phyloP scores from a whole-genome alignment of 2,797 vertebrate species.

The Mergus octosetaceus region DNA sequence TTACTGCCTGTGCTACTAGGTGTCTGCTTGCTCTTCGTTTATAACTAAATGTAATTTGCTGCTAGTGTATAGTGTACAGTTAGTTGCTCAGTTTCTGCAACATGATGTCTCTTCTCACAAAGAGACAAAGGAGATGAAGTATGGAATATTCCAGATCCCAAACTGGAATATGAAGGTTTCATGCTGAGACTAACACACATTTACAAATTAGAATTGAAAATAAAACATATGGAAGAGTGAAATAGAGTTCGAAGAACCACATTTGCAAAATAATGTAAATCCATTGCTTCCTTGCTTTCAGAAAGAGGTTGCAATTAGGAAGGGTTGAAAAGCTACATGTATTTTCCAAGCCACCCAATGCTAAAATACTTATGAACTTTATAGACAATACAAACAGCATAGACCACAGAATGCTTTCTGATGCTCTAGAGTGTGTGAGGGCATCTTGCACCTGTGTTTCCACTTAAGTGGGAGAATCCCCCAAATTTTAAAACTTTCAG shows the following conservation, averaged over 20 bases:
- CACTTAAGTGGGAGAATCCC: background rate
- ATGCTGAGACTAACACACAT: background rate
- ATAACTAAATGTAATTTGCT: background rate
- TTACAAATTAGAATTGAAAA: background rate
- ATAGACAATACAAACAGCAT: background rate
- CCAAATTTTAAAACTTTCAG: background rate
- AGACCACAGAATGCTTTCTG: background rate
- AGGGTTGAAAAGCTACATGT: background rate
- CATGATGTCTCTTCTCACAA: background rate
- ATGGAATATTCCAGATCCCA: background rate
- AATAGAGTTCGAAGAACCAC: background rate
- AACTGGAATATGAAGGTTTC: background rate
- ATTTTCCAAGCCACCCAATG: background rate
- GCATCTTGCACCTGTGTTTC: background rate
- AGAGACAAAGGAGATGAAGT: background rate
- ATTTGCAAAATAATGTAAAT: fast-evolving
- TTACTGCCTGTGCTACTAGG: background rate
- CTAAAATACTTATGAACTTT: background rate
- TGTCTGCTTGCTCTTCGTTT: background rate
- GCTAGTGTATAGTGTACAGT: too few species aligned
- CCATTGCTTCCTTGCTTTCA: background rate
- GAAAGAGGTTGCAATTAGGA: background rate
- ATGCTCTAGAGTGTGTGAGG: background rate
- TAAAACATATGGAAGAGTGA: background rate
- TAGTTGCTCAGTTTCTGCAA: background rate